Conservation (phyloP, 1,140 invertebrate genomes). For the Carcinoscorpius rotundicauda region DNA sequence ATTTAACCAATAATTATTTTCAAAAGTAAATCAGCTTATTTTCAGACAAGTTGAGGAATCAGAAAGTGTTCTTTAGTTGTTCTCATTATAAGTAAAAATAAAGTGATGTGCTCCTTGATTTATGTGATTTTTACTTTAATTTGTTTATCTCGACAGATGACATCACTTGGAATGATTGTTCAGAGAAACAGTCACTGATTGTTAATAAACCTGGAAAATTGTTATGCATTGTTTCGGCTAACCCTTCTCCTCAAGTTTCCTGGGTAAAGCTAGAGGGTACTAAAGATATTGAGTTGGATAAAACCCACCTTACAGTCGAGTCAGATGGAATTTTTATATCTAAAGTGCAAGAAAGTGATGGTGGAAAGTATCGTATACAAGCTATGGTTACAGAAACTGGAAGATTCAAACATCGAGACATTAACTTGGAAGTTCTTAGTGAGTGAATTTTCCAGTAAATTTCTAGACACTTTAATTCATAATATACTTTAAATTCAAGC, state of each 20-base stretch:
- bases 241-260: constrained; percentile 65
- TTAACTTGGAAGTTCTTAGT: constrained; percentile 56
- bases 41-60: no score
- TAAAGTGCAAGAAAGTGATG: constrained; percentile 64
- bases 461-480: no score
- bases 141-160: constrained; percentile 43
- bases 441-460: background rate
- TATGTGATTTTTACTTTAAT: no score
- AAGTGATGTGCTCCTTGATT: no score
- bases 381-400: constrained; percentile 67
- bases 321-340: constrained; percentile 61
- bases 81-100: no score
- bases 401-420: constrained; percentile 54
- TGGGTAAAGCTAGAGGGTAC: constrained; percentile 47
- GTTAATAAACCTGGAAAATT: constrained; percentile 57
- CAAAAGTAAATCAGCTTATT: no score
- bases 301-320: background rate
- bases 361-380: constrained; percentile 70
- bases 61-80: no score
- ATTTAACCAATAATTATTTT: no score
- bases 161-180: constrained; percentile 71
- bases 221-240: constrained; percentile 67
- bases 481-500: no score
- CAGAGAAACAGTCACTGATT: constrained; percentile 68
- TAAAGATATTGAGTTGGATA: no score